Evolutionary conservation across 37 sponge, comb jelly and placozoan species (phyloP).

Genomic region (Hexactinellida sp.): DNA sequence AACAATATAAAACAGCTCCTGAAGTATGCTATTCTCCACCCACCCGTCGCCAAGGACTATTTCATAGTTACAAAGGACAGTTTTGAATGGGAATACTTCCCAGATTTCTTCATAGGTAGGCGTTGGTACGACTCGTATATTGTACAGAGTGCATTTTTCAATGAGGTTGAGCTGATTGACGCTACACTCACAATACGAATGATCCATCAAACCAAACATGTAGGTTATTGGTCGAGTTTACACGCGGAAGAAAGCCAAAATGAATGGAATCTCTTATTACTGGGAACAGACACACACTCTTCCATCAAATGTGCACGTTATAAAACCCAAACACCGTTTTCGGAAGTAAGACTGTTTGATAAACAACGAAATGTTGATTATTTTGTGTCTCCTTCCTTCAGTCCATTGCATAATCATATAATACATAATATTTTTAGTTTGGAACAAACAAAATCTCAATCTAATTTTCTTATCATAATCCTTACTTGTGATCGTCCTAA

Average conservation of each 20-base stretch:
- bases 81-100: background rate
- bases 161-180: background rate
- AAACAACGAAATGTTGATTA: background rate
- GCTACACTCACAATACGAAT: background rate
- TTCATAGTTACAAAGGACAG: background rate
- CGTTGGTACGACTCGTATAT: constrained; percentile 3
- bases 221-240: constrained; percentile 3
- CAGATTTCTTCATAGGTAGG: background rate
- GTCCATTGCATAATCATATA: background rate
- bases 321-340: background rate
- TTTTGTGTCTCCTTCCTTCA: background rate
- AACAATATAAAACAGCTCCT: background rate
- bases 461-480: background rate
- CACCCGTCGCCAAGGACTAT: background rate
- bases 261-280: background rate
- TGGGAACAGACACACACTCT: background rate
- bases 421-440: background rate
- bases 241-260: background rate
- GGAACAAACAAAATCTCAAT: background rate
- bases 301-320: background rate
- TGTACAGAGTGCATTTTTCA: background rate
- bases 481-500: background rate
- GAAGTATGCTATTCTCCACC: background rate
- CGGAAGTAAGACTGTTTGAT: background rate
- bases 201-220: background rate